Evolutionary conservation across 2,888 invertebrate genomes (phyloP), one percentile per base, ranked within the genome.

Genomic region (Pomacea canaliculata): DNA sequence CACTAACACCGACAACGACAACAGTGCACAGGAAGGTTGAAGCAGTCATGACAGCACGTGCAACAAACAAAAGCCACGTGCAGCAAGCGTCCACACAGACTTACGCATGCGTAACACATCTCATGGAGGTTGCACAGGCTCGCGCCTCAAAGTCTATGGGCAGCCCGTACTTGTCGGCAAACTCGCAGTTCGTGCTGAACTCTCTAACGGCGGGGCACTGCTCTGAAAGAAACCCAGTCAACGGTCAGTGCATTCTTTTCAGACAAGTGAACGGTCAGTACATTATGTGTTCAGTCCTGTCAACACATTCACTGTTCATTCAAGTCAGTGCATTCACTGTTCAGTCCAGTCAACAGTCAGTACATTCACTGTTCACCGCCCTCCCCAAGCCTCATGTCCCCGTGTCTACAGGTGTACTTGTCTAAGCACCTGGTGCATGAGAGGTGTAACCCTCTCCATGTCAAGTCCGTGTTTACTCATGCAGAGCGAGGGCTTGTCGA

Each of bases 21-120:
- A 5, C 4, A 37, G 37, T 37, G 37, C 37, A 37, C 4, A 56
- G 4, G 16, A 56, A 56, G 16, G 51, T 7, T 0, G 51, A 56
- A 16, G 12, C 4, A 16, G 1, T 16, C 51, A 56, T 56, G 51
- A 51, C 9, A 0, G 1, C 51, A 51, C 9, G 1, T 13, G 51
- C 10, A 56, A 1, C 51, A 10, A 16, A 56, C 51, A 56, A 13
- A n/a, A 69, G 5, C 8, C 48, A n/a, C 56, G 23, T 16, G 27
- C 19, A 63, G 63, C 27, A 12, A 23, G 19, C 27, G 63, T 23
- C 51, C 49, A 48, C 8, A 16, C 27, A 73, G 74, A 85, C 86
- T 85, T 84, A 88, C 88, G 69, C 88, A 88, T 7, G 80, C 80
- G 69, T 88, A 87, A 74, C 88, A 88, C 74, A 86, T 77, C 73